These are phyloP conservation scores for Geopemphigus sp. DNA, from an alignment of 1,140 invertebrate genomes.

Conservation along the genomic window DNA sequence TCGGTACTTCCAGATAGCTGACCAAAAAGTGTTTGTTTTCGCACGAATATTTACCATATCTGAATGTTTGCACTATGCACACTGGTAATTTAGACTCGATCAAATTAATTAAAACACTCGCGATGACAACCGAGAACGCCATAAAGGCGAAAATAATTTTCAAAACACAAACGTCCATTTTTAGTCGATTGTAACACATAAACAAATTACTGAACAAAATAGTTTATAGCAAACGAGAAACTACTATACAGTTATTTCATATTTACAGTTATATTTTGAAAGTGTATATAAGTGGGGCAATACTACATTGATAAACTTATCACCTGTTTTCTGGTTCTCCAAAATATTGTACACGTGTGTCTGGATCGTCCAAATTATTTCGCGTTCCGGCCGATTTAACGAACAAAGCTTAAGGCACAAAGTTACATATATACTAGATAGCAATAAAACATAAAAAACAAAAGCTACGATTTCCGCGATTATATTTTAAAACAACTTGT, in stretches of 20 bases:
- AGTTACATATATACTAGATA: no score
- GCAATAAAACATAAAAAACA: no score
- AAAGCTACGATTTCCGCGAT: no score
- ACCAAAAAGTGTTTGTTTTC: constrained; percentile 59
- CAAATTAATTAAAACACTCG: constrained; percentile 63
- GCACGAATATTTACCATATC: constrained; percentile 68
- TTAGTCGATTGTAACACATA: neutral
- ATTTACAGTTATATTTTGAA: constrained; percentile 38
- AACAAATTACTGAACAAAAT: neutral
- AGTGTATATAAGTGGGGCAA: neutral
- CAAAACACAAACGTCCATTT: constrained; percentile 60
- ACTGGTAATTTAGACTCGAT: constrained; percentile 65
- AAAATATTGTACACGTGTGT: constrained; percentile 1
- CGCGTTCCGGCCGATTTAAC: neutral
- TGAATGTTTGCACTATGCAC: constrained; percentile 62
- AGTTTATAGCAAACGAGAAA: neutral
- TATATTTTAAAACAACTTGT: no score
- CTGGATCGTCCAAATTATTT: neutral
- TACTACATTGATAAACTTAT: constrained; percentile 28
- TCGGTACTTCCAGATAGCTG: constrained; percentile 65
- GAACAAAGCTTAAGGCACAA: no score
- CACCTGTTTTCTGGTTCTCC: constrained; percentile 21
- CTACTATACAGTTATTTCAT: constrained; percentile 13
- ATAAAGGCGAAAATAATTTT: constrained; percentile 57
- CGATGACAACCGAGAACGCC: constrained; percentile 57